Conservation (phyloP, 2,113 vertebrate genomes). For the Microcebus lehilahytsara region DNA sequence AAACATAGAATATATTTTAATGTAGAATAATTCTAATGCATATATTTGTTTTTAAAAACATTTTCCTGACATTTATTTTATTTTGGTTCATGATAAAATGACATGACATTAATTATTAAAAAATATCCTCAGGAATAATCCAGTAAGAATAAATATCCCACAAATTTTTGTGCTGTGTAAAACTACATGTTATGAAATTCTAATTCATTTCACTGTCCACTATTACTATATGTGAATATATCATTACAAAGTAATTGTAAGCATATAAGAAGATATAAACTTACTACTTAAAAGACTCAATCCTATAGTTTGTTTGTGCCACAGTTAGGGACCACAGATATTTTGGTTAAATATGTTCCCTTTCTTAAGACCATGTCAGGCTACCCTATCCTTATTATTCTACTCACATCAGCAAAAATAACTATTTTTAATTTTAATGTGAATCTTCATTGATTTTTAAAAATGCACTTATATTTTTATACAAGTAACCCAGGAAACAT, state of each 20-base stretch:
- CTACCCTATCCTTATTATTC: neutral
- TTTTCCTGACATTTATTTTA: neutral
- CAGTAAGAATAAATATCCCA: neutral
- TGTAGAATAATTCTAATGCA: neutral
- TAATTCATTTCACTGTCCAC: neutral
- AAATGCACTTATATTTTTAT: neutral
- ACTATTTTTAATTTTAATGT: neutral
- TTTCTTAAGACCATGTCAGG: neutral
- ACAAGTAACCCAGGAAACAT: neutral
- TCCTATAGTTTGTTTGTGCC: neutral
- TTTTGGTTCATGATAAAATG: neutral
- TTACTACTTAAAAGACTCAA: neutral
- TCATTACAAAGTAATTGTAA: neutral
- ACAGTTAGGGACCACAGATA: neutral
- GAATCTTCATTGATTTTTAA: neutral
- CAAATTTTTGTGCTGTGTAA: neutral
- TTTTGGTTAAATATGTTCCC: neutral
- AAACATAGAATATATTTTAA: neutral
- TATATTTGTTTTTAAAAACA: neutral
- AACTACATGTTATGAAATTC: neutral
- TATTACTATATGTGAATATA: neutral
- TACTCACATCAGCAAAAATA: neutral
- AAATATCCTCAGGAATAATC: neutral
- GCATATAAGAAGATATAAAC: neutral
- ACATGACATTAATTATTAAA: neutral